These are phyloP conservation scores for Sitophilus oryzae DNA, from an alignment of 1,140 invertebrate genomes.

Conservation along the genomic window DNA sequence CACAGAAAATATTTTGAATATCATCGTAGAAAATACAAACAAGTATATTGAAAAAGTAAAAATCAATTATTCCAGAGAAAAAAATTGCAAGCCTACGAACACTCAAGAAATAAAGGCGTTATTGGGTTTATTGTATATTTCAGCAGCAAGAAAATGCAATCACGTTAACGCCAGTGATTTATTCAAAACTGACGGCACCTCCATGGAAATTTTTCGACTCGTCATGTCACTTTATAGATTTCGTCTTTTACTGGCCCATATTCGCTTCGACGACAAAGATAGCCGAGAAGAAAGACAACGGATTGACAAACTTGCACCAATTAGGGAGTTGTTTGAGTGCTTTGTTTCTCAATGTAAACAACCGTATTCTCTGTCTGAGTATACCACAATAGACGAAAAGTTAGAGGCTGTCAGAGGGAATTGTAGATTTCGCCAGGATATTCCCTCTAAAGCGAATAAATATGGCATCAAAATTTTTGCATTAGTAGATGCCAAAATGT, in stretches of 20 bases:
- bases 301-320: conserved; percentile 12
- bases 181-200: neutral
- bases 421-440: neutral
- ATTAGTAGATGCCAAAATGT: neutral
- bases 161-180: too few relatives aligned
- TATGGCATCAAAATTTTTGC: neutral
- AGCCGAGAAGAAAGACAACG: conserved; percentile 4
- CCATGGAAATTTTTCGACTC: conserved; percentile 1
- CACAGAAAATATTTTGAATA: conserved; percentile 1
- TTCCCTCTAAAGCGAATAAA: neutral
- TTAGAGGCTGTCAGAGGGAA: neutral
- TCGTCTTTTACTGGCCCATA: conserved; percentile 1
- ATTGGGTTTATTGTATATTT: conserved; percentile 3
- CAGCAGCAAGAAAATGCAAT: too few relatives aligned
- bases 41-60: conserved; percentile 1
- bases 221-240: neutral
- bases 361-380: conserved; percentile 1
- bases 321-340: conserved; percentile 7
- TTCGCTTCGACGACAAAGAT: conserved; percentile 11
- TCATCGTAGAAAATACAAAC: neutral
- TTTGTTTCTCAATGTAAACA: conserved; percentile 6
- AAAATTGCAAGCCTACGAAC: conserved; percentile 1
- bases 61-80: neutral
- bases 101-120: neutral
- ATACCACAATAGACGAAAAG: neutral